phyloP scores from a whole-genome alignment of 2,888 invertebrate species.

The Gasteruption jaculator region DNA sequence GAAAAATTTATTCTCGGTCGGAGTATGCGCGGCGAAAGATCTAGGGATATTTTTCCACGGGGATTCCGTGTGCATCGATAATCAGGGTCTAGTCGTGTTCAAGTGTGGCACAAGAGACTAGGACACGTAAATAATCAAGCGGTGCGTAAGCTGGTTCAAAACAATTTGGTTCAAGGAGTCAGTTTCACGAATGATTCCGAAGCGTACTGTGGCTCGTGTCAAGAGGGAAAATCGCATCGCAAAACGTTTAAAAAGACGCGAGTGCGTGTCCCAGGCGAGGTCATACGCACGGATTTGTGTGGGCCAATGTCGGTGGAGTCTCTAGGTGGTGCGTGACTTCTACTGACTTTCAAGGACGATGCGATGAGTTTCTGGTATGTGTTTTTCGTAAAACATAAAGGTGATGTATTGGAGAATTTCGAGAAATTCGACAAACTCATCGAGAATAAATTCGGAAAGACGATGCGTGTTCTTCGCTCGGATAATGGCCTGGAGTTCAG shows the following conservation, averaged over 20 bases:
- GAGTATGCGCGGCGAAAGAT: conserved; percentile 12
- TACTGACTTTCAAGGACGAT: conserved; percentile 13
- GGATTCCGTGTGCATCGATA: neutral
- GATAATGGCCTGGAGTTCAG: too few species aligned
- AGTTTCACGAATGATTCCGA: conserved; percentile 8
- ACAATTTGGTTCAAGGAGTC: conserved; percentile 11
- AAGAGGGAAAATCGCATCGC: conserved; percentile 25
- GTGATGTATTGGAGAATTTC: conserved; percentile 1
- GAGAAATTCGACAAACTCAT: conserved; percentile 1
- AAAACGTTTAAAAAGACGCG: conserved; percentile 2
- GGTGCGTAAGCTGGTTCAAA: conserved; percentile 9
- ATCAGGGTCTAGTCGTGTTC: conserved; percentile 5
- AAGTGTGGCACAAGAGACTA: conserved; percentile 16
- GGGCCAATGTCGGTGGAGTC: conserved; percentile 18
- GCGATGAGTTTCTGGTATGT: neutral
- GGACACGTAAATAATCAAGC: conserved; percentile 11
- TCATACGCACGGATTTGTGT: conserved; percentile 20
- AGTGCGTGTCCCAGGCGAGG: too few species aligned
- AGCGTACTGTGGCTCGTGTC: conserved; percentile 25
- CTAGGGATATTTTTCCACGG: conserved; percentile 8
- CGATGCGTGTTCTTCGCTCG: too few species aligned
- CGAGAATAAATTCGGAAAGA: too few species aligned
- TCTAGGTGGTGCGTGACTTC: conserved; percentile 12
- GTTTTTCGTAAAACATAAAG: too few species aligned
- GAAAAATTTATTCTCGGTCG: conserved; percentile 16